Percentiles rank a stretch among this genome's conserved stretches.
Evolutionary conservation across 1,140 invertebrate species (phyloP).

Genomic region (Argopecten irradians): DNA sequence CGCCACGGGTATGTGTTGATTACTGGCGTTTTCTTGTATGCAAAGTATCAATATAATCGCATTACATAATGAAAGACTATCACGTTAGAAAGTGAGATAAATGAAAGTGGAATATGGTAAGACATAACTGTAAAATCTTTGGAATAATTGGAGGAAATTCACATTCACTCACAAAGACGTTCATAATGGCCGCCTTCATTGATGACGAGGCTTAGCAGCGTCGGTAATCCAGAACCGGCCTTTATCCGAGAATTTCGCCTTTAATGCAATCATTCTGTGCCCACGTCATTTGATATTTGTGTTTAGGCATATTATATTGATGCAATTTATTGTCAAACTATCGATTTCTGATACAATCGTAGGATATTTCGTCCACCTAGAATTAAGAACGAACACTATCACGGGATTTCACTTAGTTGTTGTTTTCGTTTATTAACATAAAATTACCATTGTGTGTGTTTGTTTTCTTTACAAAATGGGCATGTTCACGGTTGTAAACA

Average conservation of each 20-base stretch:
- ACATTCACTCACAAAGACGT: background rate
- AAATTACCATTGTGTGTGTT: background rate
- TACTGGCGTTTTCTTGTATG: background rate
- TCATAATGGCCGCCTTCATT: constrained; percentile 20
- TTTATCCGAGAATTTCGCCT: background rate
- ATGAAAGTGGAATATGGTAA: background rate
- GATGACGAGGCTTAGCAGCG: constrained; percentile 3
- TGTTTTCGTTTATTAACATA: background rate
- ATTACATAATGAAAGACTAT: background rate
- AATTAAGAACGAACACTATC: background rate
- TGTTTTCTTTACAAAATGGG: background rate
- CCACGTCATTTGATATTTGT: background rate
- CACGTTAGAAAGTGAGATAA: background rate
- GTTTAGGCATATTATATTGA: background rate
- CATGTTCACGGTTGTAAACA: background rate
- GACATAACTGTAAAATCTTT: background rate
- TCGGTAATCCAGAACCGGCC: background rate
- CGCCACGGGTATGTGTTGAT: background rate
- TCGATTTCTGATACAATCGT: no score
- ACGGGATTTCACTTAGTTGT: background rate
- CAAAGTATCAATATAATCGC: background rate
- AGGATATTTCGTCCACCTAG: no score
- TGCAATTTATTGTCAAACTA: background rate
- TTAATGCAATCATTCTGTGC: background rate
- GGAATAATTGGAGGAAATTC: background rate